Evolutionary conservation across 2,113 vertebrate species (phyloP).

Genomic region (Salvelinus alpinus): DNA sequence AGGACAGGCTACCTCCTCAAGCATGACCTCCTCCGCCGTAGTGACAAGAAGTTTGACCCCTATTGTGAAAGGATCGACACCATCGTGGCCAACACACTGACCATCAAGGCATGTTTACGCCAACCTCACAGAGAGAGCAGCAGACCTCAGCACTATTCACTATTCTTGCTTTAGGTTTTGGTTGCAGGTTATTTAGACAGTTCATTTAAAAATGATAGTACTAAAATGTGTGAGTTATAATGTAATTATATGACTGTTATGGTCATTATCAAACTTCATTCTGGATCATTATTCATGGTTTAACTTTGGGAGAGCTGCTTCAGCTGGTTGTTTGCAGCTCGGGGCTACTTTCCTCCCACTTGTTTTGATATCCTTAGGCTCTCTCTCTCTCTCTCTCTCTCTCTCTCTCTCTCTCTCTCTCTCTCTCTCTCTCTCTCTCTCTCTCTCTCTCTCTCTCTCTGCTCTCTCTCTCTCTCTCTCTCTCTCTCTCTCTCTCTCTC

Average conservation of each 20-base stretch:
- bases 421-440: no score
- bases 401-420: no score
- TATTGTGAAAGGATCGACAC: constrained; percentile 89
- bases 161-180: not conserved
- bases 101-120: constrained; percentile 80
- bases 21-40: constrained; percentile 87
- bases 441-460: not conserved
- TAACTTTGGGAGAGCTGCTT: not conserved
- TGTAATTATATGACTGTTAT: not conserved
- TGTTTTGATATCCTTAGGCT: not conserved
- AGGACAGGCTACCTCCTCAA: constrained; percentile 94
- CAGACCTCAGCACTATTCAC: not conserved
- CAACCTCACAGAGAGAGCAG: not conserved
- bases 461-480: no score
- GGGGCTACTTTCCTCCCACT: constrained; percentile 12
- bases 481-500: not conserved
- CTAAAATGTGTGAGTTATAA: not conserved
- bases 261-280: not conserved
- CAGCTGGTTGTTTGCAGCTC: not conserved
- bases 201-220: not conserved
- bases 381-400: not conserved
- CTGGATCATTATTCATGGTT: not conserved
- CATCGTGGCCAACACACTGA: constrained; percentile 89
- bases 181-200: not conserved
- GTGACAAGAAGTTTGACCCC: constrained; percentile 91